phyloP scores from a whole-genome alignment of 2,888 invertebrate genomes.

The Brachylomia viminalis region DNA sequence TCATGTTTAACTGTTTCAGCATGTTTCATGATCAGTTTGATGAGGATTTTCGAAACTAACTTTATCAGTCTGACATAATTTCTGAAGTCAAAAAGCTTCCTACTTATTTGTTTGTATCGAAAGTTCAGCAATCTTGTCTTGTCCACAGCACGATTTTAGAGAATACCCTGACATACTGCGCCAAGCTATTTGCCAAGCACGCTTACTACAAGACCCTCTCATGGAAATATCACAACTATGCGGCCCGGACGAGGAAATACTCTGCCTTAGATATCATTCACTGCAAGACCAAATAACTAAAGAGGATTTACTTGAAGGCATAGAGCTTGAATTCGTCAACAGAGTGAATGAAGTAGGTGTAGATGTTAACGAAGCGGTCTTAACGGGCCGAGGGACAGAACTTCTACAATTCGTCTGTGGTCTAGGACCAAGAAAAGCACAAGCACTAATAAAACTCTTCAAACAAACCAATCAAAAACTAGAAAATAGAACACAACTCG shows the following conservation, averaged over 20 bases:
- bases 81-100: not conserved
- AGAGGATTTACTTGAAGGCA: slow-evolving; percentile 96
- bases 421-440: slow-evolving; percentile 98
- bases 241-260: slow-evolving; percentile 98
- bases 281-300: slow-evolving; percentile 95
- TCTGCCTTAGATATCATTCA: slow-evolving; percentile 97
- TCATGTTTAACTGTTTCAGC: no score
- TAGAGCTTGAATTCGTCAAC: slow-evolving; percentile 97
- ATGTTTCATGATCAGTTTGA: no score
- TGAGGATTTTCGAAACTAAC: no score
- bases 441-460: slow-evolving; percentile 95
- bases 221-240: slow-evolving; percentile 99
- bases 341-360: slow-evolving; percentile 99
- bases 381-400: slow-evolving; percentile 96
- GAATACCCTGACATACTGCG: slow-evolving; percentile 97
- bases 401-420: slow-evolving; percentile 99
- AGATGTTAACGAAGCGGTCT: slow-evolving; percentile 98
- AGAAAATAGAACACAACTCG: slow-evolving; percentile 98
- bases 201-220: slow-evolving; percentile 98
- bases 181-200: slow-evolving; percentile 97
- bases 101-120: not conserved
- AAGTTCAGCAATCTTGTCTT: not conserved
- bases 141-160: slow-evolving; percentile 93
- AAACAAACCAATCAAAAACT: slow-evolving; percentile 97
- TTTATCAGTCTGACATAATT: not conserved